Base-by-base conservation (phyloP, 2,888 invertebrate species). In the Argynnis bischoffii region DNA sequence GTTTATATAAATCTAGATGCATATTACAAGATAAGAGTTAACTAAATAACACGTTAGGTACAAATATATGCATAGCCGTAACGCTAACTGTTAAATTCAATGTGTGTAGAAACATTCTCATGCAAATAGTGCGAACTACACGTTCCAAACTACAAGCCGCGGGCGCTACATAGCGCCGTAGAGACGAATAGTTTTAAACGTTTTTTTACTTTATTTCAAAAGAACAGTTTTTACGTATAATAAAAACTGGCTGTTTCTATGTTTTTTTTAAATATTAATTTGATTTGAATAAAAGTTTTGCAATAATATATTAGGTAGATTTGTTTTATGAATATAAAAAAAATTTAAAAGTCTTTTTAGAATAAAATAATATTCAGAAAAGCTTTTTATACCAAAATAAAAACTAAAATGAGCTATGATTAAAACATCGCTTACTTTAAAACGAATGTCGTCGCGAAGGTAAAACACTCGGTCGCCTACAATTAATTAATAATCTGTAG, bases 401-500 rank as follows among this genome's bases (percentile, higher is more conserved):
- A 41, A 11, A 41, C 35, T 41, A 41, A 41, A 41, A 41, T 41
- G 11, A 11, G 35, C 35, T 41, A 41, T 41, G 1, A 41, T 41
- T 11, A 41, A 41, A 41, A 41, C 35, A 8, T 41, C 1, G 26
- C 16, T 47, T 47, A 46, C 53, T 26, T 47, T 55, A 47, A 47
- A 6, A 47, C 21, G 46, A 41, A 55, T 48, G 46, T 31, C 56
- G 31, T 21, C 3, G 16, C 46, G 14, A 61, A 53, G 31, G 48
- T 56, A 56, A 35, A 18, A 50, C 31, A 47, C 16, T 57, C 47
- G 21, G 31, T 53, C 26, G 46, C 16, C 50, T 35, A 50, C 54
- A 55, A 67, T 57, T 70, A 70, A 70, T 70, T 65, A 67, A 67
- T 64, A 70, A 65, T 67, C 55, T 59, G 63, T 65, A 54, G 16